Conservation (phyloP, 1,140 invertebrate species). For the Hylaeus volcanicus region DNA sequence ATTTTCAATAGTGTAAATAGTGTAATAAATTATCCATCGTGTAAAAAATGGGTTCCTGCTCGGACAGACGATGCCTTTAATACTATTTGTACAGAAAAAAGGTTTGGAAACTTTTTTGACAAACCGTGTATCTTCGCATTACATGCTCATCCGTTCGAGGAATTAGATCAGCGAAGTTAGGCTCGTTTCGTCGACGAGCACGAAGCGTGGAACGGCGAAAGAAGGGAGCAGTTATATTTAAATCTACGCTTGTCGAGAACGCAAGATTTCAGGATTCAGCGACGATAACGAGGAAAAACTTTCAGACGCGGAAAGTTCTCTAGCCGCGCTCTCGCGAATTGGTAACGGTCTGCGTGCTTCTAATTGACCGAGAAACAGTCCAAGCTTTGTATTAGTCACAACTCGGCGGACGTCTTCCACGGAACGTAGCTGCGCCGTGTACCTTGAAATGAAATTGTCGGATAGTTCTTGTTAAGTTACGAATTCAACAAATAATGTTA, state of each 20-base stretch:
- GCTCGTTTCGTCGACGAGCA: too few relatives aligned
- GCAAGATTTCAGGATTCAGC: not conserved
- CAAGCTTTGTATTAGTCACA: slow-evolving; percentile 42
- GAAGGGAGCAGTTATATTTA: too few relatives aligned
- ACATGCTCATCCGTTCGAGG: too few relatives aligned
- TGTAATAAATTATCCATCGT: too few relatives aligned
- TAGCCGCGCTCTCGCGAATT: not conserved
- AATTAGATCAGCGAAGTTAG: too few relatives aligned
- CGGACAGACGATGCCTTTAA: too few relatives aligned
- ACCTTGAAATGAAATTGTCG: slow-evolving; percentile 25
- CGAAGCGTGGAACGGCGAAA: too few relatives aligned
- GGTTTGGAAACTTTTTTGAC: too few relatives aligned
- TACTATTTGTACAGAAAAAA: too few relatives aligned
- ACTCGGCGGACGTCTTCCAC: not conserved
- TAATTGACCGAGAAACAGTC: slow-evolving; percentile 60
- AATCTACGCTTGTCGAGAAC: not conserved
- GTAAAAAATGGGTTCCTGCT: too few relatives aligned
- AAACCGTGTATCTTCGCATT: not conserved
- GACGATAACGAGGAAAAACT: slow-evolving; percentile 34
- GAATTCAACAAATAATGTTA: slow-evolving; percentile 18
- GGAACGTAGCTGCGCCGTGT: not conserved
- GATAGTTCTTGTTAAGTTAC: not conserved
- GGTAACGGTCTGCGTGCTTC: slow-evolving; percentile 15
- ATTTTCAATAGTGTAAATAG: too few relatives aligned
- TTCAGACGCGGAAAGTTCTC: slow-evolving; percentile 27